Base-by-base conservation (phyloP, 2,113 vertebrate genomes). In the Campylomormyrus numenius region DNA sequence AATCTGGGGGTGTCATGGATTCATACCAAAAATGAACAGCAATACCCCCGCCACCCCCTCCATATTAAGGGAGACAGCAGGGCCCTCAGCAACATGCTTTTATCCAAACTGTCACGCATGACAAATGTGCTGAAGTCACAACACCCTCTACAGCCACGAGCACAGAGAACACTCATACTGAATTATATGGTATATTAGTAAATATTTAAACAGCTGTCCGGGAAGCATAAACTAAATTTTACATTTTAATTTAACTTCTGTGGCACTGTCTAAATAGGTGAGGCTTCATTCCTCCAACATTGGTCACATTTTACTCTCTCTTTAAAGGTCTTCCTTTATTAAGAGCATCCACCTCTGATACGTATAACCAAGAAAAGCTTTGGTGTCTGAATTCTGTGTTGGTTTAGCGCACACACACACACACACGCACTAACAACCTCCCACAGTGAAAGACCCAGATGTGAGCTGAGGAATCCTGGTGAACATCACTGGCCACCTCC, bases 111-210 rank as follows among this genome's bases (percentile, higher is more conserved):
- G 83, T 48, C 83, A 85, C 39, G 83, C 83, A 48, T 48, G 83
- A 48, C 21, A 46, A n/a, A 85, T 85, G 39, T 85, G 21, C 45
- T 85, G 39, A 85, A 46, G 42, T 11, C 21, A 85, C 42, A 48
- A 48, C 83, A 85, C 83, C 24, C 21, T 48, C 80, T 46, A 11
- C 19, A n/a, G 83, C 39, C 83, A 85, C 15, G 9, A 24, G 39
- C 83, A 85, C 21, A 96, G 95, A 94, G 0, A 92, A 52, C 52
- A 90, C 21, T 80, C 19, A 89, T 9, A 31, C 39, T 48, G 21
- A 85, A 85, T 85, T 48, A 85, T 85, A 85, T 48, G 21, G 83
- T 85, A 42, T 48, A 48, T 85, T 85, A 85, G 45, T 48, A 48
- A 84, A 84, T 48, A 84, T 84, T 84, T 48, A 45, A 21, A 85